A percentile compares a stretch with the other conserved stretches of the same genome.
These are phyloP conservation scores for Agrilus cyanescens DNA, from an alignment of 2,888 invertebrate genomes.

Conservation along the genomic window DNA sequence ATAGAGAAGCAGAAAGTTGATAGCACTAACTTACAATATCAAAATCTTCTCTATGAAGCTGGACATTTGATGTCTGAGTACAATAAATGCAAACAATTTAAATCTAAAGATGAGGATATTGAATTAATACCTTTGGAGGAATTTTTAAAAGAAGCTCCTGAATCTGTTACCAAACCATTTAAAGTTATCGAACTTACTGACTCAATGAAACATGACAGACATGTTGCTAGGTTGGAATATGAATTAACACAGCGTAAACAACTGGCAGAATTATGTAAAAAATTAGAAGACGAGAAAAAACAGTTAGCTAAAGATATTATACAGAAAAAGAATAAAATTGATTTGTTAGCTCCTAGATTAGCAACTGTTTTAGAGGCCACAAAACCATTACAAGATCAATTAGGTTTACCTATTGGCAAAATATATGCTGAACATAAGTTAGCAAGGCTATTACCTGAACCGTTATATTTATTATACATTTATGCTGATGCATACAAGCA, in stretches of 20 bases:
- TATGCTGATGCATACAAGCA: constrained; percentile 74
- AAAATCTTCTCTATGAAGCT: constrained; percentile 89
- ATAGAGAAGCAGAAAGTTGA: constrained; percentile 83
- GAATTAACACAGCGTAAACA: constrained; percentile 81
- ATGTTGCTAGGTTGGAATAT: constrained; percentile 81
- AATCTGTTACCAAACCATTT: constrained; percentile 32
- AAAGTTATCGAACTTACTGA: constrained; percentile 21
- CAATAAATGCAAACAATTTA: constrained; percentile 88
- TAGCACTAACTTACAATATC: constrained; percentile 76
- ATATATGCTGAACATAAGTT: constrained; percentile 65
- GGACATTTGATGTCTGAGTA: constrained; percentile 90
- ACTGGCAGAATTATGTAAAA: constrained; percentile 62
- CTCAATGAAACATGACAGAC: constrained; percentile 62
- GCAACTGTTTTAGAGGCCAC: constrained; percentile 61
- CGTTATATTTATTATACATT: constrained; percentile 77
- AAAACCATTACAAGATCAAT: constrained; percentile 78
- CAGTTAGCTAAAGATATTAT: constrained; percentile 45
- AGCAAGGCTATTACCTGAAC: constrained; percentile 64
- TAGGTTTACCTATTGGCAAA: constrained; percentile 69
- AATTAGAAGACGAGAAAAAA: constrained; percentile 66
- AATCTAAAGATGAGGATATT: constrained; percentile 89
- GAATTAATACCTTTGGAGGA: constrained; percentile 74
- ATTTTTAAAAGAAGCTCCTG: constrained; percentile 71
- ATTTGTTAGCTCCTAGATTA: constrained; percentile 72
- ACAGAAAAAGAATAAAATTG: constrained; percentile 44